These are phyloP conservation scores for Neoseiulus cucumeris DNA, from an alignment of 1,140 invertebrate species.

Conservation along the genomic window DNA sequence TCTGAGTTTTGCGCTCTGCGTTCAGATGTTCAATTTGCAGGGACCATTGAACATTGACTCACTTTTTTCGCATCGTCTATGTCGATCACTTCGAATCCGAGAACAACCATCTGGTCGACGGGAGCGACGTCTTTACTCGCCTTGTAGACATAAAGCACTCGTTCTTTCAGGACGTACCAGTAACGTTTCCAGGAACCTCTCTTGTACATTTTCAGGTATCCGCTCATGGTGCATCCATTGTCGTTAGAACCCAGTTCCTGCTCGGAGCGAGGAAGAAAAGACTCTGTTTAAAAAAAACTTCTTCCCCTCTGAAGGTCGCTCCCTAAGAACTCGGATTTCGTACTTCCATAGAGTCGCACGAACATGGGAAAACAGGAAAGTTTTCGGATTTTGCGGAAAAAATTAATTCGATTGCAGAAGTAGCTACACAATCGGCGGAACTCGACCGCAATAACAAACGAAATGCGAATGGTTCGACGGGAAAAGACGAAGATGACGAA, in stretches of 20 bases:
- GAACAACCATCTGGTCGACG: neutral
- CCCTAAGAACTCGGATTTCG: too few relatives aligned
- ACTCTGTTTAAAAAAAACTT: too few relatives aligned
- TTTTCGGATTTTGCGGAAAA: too few relatives aligned
- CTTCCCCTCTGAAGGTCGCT: too few relatives aligned
- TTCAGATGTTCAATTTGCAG: neutral
- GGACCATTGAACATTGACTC: too few relatives aligned
- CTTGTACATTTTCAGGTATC: conserved; percentile 31
- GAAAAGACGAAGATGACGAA: too few relatives aligned
- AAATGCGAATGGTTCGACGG: too few relatives aligned
- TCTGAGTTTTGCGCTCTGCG: neutral
- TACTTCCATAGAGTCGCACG: too few relatives aligned
- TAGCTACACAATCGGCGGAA: too few relatives aligned
- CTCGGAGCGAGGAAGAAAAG: neutral
- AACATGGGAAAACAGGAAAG: too few relatives aligned
- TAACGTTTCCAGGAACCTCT: conserved; percentile 34
- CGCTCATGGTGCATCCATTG: conserved; percentile 35
- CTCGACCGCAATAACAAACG: too few relatives aligned
- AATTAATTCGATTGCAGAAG: too few relatives aligned
- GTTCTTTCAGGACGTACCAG: conserved; percentile 42
- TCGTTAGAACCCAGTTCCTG: conserved; percentile 33
- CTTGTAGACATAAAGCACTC: conserved; percentile 41
- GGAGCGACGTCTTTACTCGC: conserved; percentile 30
- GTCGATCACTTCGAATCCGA: conserved; percentile 1
- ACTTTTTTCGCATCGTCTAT: neutral